phyloP scores from a whole-genome alignment of 1,140 invertebrate species.

The Drosophila repletoides region DNA sequence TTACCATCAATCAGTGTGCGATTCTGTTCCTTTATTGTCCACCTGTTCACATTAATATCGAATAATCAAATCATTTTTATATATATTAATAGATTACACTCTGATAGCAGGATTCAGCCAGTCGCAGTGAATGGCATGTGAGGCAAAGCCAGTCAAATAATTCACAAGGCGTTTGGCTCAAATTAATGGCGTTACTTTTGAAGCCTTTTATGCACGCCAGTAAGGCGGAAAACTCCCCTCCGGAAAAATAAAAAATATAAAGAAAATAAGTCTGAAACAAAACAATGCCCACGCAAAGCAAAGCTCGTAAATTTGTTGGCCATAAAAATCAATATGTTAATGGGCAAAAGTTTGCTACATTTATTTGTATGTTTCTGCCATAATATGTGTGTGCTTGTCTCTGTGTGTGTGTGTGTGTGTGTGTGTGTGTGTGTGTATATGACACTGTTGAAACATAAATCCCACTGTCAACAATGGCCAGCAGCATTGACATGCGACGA shows the following conservation, averaged over 20 bases:
- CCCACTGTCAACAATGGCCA: conserved; percentile 77
- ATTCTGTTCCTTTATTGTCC: too few species aligned
- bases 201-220: conserved; percentile 69
- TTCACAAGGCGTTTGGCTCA: conserved; percentile 54
- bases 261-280: background rate
- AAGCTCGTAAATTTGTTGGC: conserved; percentile 73
- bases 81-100: too few species aligned
- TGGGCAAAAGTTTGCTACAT: conserved; percentile 61
- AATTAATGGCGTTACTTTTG: conserved; percentile 77
- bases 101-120: background rate
- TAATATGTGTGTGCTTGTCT: background rate
- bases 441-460: conserved; percentile 78
- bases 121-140: background rate
- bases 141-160: conserved; percentile 31
- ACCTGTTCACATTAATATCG: too few species aligned
- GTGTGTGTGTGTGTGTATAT: conserved; percentile 6
- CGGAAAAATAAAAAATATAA: conserved; percentile 8
- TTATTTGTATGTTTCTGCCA: conserved; percentile 13
- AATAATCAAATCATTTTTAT: too few species aligned
- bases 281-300: conserved; percentile 48
- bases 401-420: conserved; percentile 12
- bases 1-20: too few species aligned
- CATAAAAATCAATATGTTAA: conserved; percentile 81
- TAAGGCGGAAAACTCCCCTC: background rate
- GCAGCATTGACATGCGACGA: conserved; percentile 69